Evolutionary conservation across 2,888 invertebrate species (phyloP), one percentile per base, ranked within the genome.

Genomic region (Embidobia sp.): DNA sequence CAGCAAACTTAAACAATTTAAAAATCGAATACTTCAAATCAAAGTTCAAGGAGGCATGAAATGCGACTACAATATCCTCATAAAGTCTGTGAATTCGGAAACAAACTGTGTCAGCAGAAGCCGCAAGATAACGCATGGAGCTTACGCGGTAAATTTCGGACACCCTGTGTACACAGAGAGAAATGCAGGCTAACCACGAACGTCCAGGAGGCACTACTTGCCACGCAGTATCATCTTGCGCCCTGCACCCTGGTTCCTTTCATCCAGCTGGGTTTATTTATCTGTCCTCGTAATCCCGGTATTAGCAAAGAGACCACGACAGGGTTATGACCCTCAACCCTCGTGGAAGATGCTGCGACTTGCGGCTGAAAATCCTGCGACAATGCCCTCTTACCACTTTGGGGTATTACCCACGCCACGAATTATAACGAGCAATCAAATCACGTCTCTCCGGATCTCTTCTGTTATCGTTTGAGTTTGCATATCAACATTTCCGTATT

Each of bases 221-320:
- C 29, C 22, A 31, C 37, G 35, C 49, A 72, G 66, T 66, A 66
- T 77, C 77, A 72, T 77, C 77, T 61, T 61, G 61, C 31, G 51
- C 51, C 55, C 48, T 48, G 15, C 22, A 13, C 29, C 53, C 18
- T 27, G 44, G 46, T 67, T 61, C 73, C 73, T 73, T 77, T 67
- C 73, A 72, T 51, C 70, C 70, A 59, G 42, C 61, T n/a, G 46
- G 70, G 73, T 74, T 77, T 72, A 79, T 77, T 76, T 79, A 77
- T 79, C 70, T 69, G 73, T 73, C 61, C 55, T 64, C 53, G 79
- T 79, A 75, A 78, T 78, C 75, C 78, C 22, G 61, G 75, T 73
- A 78, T 78, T 76, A 78, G 72, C 64, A 75, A 63, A 67, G 73
- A 64, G 74, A 78, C 74, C 78, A 72, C 66, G 74, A 70, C 70